Evolutionary conservation across 2,888 invertebrate genomes (phyloP), one percentile per base, ranked within the genome.

Genomic region (Melinaea marsaeus): DNA sequence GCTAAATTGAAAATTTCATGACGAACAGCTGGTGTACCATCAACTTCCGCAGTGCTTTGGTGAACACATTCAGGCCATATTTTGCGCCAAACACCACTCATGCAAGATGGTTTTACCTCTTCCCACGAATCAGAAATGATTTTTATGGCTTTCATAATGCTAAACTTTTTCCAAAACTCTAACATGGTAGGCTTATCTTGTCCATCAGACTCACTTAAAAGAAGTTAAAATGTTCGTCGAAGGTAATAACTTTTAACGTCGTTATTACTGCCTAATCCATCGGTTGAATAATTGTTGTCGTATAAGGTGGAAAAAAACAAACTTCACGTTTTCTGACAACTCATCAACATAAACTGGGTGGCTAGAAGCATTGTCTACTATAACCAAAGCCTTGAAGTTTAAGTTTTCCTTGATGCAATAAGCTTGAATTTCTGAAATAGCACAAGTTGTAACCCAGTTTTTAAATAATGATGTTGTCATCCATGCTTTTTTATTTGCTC

Each of bases 81-180:
- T 45, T 45, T 45, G 45, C 45, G 45, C 45, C 6, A 45, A 45
- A 45, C 11, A 45, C 45, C 45, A 45, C 2, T 45, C 45, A 45
- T 45, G 45, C 45, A 45, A 45, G 45, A 45, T 45, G 45, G 45
- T 45, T n/a, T n/a, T n/a, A n/a, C n/a, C n/a, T n/a, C n/a, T n/a
- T 45, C 45, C 1, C 11, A 45, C 45, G 45, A 45, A 45, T 45
- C 45, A 45, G 11, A 45, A 45, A 2, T 45, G 11, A 45, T 45
- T 45, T 45, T 45, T 45, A 45, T 45, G 2, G 45, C 45, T 45
- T 45, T 45, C 45, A 45, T 45, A 45, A 45, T 45, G 45, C 45
- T 45, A 2, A 45, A 45, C 45, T 45, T 45, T 45, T 45, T 45
- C 45, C 45, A 45, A 45, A 45, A 45, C 45, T 22, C 1, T 22